phyloP scores from a whole-genome alignment of 2,888 invertebrate species.

The Zootermopsis nevadensis region DNA sequence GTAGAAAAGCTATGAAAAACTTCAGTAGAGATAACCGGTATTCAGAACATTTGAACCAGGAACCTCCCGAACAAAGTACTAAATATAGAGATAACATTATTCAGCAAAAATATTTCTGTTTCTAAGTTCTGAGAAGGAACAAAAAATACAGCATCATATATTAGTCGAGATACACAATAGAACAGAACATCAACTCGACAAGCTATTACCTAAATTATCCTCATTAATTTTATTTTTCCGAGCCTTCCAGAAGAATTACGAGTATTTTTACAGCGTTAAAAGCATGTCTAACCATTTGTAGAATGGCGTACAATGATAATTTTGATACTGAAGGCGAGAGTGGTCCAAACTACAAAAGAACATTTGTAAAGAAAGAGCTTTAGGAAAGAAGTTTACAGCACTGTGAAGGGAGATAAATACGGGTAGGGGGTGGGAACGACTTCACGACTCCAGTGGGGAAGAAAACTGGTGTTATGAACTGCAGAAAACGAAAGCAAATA shows the following conservation, averaged over 20 bases:
- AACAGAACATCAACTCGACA: background rate
- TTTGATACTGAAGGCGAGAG: background rate
- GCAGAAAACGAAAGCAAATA: no score
- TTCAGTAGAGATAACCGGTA: no score
- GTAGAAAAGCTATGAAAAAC: no score
- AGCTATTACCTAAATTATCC: conserved; percentile 28
- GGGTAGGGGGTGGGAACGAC: no score
- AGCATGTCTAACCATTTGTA: conserved; percentile 9
- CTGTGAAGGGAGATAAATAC: background rate
- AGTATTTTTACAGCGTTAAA: conserved; percentile 14
- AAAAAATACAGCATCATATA: background rate
- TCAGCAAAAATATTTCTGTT: background rate
- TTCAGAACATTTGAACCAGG: no score
- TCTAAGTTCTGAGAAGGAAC: background rate
- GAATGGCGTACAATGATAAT: conserved; percentile 17
- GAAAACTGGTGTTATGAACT: no score
- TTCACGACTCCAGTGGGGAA: no score
- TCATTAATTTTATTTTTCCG: conserved; percentile 6
- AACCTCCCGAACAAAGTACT: no score
- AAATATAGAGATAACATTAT: background rate
- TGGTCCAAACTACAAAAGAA: background rate
- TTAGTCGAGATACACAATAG: background rate
- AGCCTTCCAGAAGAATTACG: background rate
- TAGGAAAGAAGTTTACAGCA: background rate
- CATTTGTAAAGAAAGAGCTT: background rate